Conservation (phyloP, 2,797 vertebrate genomes). For the Anguilla marmorata region DNA sequence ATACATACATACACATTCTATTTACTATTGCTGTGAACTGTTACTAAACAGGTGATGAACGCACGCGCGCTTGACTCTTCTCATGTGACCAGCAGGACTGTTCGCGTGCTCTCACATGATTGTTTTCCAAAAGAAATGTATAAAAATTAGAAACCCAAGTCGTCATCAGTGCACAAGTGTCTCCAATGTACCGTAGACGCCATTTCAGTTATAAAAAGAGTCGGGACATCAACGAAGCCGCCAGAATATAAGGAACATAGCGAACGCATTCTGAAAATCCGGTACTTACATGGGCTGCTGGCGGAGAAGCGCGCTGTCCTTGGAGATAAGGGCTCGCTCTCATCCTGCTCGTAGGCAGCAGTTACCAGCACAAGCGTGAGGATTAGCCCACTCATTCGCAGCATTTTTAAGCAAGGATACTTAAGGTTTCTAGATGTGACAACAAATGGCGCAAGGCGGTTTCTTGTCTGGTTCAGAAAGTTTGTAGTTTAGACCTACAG, state of each 20-base stretch:
- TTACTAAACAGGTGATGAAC: background rate
- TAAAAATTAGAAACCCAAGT: background rate
- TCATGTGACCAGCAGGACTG: too few relatives aligned
- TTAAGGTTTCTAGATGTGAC: background rate
- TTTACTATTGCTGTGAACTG: background rate
- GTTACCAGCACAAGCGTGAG: slow-evolving; percentile 53
- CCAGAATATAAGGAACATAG: background rate
- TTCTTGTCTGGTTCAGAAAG: background rate
- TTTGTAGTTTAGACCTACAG: background rate
- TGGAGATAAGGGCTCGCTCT: slow-evolving; percentile 55
- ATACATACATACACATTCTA: background rate
- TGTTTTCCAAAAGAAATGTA: background rate
- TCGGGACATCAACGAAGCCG: background rate
- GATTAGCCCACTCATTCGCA: slow-evolving; percentile 51
- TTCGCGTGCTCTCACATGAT: background rate
- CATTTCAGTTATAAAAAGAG: background rate
- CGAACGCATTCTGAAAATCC: background rate
- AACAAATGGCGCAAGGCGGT: background rate
- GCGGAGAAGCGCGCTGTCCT: slow-evolving; percentile 69
- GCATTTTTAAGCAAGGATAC: slow-evolving; percentile 52
- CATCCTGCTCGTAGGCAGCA: slow-evolving; percentile 54
- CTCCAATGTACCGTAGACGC: background rate
- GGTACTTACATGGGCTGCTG: slow-evolving; percentile 72
- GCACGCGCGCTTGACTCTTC: too few relatives aligned
- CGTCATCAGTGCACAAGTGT: background rate